Conservation (phyloP, 2,888 invertebrate species). For the Cantharis lateralis region DNA sequence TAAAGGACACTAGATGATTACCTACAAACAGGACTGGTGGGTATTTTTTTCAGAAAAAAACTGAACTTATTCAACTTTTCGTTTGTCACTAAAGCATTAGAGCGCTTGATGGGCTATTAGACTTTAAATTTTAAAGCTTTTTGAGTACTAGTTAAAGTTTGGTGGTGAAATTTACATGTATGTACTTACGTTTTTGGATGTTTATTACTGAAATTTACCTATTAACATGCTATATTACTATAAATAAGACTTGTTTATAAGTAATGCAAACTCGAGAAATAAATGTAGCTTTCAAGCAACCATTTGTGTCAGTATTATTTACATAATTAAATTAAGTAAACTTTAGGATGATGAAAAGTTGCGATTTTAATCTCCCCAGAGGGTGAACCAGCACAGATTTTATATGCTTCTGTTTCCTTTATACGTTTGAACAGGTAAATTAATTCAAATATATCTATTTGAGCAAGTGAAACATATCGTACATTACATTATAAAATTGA, state of each 20-base stretch:
- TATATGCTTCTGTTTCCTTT: constrained; percentile 15
- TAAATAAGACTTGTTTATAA: constrained; percentile 6
- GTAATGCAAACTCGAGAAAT: constrained; percentile 8
- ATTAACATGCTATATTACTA: constrained; percentile 8
- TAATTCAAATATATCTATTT: constrained; percentile 12
- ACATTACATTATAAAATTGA: background rate
- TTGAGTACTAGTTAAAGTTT: background rate
- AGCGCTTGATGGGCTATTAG: background rate
- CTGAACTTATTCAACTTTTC: background rate
- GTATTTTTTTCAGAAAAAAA: background rate
- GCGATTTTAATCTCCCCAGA: constrained; percentile 21
- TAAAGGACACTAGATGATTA: background rate
- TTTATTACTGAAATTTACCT: constrained; percentile 3
- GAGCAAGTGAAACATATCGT: background rate
- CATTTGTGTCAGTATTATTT: constrained; percentile 21
- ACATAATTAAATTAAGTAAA: constrained; percentile 24
- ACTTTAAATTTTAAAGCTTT: background rate
- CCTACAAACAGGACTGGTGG: background rate
- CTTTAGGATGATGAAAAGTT: constrained; percentile 22
- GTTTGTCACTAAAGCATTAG: background rate
- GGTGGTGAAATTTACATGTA: background rate
- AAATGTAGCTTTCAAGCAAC: constrained; percentile 12
- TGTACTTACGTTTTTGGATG: background rate
- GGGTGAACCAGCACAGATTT: constrained; percentile 17
- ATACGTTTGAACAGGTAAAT: constrained; percentile 19